Percentiles rank a stretch among this genome's conserved stretches.
phyloP scores from a whole-genome alignment of 2,888 invertebrate genomes.

The Pemphredon lugubris region DNA sequence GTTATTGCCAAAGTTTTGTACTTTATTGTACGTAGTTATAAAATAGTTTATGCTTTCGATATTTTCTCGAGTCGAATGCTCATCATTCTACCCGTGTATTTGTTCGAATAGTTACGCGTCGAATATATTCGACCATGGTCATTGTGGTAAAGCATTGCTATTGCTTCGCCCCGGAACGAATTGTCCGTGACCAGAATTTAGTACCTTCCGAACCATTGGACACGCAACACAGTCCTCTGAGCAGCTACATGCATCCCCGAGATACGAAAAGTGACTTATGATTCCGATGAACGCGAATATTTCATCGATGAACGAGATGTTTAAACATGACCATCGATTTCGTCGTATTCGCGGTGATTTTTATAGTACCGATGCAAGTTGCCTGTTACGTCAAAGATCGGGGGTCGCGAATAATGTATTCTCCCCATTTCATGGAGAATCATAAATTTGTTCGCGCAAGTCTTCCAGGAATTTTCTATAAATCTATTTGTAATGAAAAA shows the following conservation, averaged over 20 bases:
- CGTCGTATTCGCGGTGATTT: not conserved
- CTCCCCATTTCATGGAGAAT: too few relatives aligned
- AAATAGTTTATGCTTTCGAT: too few relatives aligned
- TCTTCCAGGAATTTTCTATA: too few relatives aligned
- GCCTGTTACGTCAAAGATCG: too few relatives aligned
- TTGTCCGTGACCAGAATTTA: slow-evolving; percentile 43
- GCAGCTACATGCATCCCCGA: not conserved
- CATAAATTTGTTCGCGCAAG: too few relatives aligned
- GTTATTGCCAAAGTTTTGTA: too few relatives aligned
- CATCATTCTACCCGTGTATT: too few relatives aligned
- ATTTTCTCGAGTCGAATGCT: too few relatives aligned
- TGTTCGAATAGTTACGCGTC: slow-evolving; percentile 8
- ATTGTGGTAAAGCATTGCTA: slow-evolving; percentile 36
- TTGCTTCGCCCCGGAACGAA: slow-evolving; percentile 25
- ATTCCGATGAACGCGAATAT: not conserved
- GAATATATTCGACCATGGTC: slow-evolving; percentile 27
- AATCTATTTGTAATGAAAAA: too few relatives aligned
- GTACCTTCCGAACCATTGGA: slow-evolving; percentile 34
- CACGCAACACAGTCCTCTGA: slow-evolving; percentile 16
- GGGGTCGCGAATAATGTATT: too few relatives aligned
- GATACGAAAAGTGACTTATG: slow-evolving; percentile 1
- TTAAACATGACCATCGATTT: not conserved
- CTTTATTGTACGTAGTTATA: too few relatives aligned
- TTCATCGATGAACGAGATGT: not conserved
- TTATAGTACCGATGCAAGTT: too few relatives aligned